Evolutionary conservation across 1,140 invertebrate genomes (phyloP), one percentile per base, ranked within the genome.

Genomic region (Idris sp.): DNA sequence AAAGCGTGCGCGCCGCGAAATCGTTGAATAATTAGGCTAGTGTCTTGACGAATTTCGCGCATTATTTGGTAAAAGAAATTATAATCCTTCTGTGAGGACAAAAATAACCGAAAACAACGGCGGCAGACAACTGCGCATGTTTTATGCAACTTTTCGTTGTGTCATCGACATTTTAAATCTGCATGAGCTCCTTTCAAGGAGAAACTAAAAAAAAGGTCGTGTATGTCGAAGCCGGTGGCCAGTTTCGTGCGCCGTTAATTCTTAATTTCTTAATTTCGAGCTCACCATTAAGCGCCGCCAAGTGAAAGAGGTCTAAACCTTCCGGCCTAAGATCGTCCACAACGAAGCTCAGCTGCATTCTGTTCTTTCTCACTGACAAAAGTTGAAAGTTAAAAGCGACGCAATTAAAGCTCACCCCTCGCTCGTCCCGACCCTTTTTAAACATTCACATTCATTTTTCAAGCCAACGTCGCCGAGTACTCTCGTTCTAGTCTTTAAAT

Each of bases 221-320:
- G 30, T 30, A n/a, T 54, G 56, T 51, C 40, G 51, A 73, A 49
- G 62, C 35, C 41, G 74, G 46, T 61, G 71, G 58, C 49, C 72
- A 74, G 75, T 76, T 78, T 61, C 67, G 71, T 51, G 59, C 77
- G 40, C 49, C 78, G 72, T 84, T 81, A 84, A 85, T 85, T 84
- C 77, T 85, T 85, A 83, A 85, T 85, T 82, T 81, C 79, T 79
- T 84, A 84, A 85, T 85, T 80, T 81, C 77, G 74, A 79, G 80
- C 62, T 72, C 68, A 71, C 74, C 78, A 76, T 81, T 81, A 84
- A 82, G 67, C 74, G 76, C 58, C 54, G 65, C 53, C 6, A 74
- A 67, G 73, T 74, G 61, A 77, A 81, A 81, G 69, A 77, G 61
- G 53, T 77, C 73, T 72, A 49, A 62, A 46, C 59, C 68, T 62